Conservation (phyloP, 1,140 invertebrate genomes). For the Drosophila lacertosa region DNA sequence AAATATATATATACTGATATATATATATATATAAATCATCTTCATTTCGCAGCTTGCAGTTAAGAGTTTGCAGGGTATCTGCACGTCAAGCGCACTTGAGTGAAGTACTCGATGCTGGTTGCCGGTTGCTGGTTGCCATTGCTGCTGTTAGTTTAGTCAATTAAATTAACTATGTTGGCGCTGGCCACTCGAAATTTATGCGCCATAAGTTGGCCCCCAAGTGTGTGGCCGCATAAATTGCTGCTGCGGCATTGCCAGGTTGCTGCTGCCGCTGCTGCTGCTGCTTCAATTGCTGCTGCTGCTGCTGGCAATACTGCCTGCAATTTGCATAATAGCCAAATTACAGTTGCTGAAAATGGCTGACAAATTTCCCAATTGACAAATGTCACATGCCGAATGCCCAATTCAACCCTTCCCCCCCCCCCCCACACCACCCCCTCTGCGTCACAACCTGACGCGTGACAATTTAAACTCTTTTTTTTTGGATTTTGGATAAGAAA, state of each 20-base stretch:
- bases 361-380: conserved; percentile 59
- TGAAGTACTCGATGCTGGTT: neutral
- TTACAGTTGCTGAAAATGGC: conserved; percentile 48
- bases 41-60: too few species aligned
- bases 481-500: conserved; percentile 69
- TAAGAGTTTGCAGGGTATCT: neutral
- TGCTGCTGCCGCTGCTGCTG: conserved; percentile 8
- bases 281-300: conserved; percentile 7
- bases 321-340: conserved; percentile 75
- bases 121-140: too few species aligned
- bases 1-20: too few species aligned
- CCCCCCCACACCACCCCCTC: too few species aligned
- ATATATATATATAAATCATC: too few species aligned
- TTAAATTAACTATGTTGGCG: conserved; percentile 77
- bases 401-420: conserved; percentile 17
- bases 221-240: conserved; percentile 73
- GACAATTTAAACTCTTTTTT: conserved; percentile 67
- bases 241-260: neutral
- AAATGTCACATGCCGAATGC: conserved; percentile 55
- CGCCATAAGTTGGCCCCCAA: conserved; percentile 72
- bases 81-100: neutral
- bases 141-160: conserved; percentile 46
- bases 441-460: neutral
- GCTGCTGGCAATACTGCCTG: conserved; percentile 17
- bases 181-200: conserved; percentile 60